phyloP scores from a whole-genome alignment of 53 echinoderm and acorn worm species.

The Astropecten irregularis region DNA sequence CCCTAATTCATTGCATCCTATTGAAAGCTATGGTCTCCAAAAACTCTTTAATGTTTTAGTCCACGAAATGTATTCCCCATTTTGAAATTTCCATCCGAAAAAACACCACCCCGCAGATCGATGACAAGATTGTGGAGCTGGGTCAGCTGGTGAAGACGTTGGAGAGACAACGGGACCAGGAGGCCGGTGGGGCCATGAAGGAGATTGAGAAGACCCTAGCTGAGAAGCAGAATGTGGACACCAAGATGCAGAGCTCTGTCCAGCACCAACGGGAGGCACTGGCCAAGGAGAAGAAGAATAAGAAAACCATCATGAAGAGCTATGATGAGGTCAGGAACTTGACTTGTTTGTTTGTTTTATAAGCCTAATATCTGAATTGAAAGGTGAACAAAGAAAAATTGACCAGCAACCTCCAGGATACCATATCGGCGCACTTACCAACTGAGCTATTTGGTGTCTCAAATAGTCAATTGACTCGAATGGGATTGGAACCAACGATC shows the following conservation, averaged over 20 bases:
- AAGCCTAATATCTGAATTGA: too few species aligned
- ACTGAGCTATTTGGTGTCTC: too few species aligned
- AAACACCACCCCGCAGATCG: constrained; percentile 63
- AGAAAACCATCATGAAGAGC: constrained; percentile 87
- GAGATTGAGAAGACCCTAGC: constrained; percentile 75
- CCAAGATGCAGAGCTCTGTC: constrained; percentile 92
- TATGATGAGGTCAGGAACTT: constrained; percentile 77
- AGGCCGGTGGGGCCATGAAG: constrained; percentile 81
- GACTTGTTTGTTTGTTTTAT: too few species aligned
- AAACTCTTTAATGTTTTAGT: too few species aligned
- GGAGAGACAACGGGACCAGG: constrained; percentile 84
- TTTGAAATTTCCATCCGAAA: background rate
- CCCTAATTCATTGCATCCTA: too few species aligned
- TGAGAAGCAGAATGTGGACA: constrained; percentile 81
- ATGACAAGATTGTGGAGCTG: constrained; percentile 69
- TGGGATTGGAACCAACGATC: too few species aligned
- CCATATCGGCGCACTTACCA: too few species aligned
- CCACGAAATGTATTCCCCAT: too few species aligned
- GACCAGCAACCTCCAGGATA: too few species aligned
- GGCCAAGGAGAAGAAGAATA: constrained; percentile 91
- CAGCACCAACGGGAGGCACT: constrained; percentile 80
- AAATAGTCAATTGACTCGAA: too few species aligned
- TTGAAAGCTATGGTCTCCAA: too few species aligned
- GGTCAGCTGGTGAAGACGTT: constrained; percentile 67
- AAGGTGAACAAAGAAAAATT: too few species aligned